phyloP scores from a whole-genome alignment of 2,797 vertebrate genomes.

The Helarctos malayanus region DNA sequence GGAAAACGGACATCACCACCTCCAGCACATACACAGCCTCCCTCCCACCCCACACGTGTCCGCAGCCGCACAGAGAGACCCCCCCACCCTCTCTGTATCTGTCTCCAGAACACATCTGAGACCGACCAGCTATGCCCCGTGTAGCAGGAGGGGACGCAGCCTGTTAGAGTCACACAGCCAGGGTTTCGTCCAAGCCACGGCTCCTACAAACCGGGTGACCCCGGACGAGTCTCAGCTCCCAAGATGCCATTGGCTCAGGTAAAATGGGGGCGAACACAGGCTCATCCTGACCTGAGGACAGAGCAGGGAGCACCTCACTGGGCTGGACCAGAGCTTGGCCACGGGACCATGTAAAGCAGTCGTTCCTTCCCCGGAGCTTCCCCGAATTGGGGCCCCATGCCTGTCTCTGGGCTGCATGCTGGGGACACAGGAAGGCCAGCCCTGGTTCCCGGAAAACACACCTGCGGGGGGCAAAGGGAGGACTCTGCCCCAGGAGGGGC shows the following conservation, averaged over 20 bases:
- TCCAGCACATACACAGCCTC: not conserved
- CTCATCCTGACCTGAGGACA: not conserved
- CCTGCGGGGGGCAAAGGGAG: not conserved
- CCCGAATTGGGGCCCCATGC: not conserved
- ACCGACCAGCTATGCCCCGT: fast-evolving
- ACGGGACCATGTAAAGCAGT: fast-evolving
- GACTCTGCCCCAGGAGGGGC: not conserved
- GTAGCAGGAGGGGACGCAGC: not conserved
- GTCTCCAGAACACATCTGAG: not conserved
- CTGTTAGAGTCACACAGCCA: not conserved
- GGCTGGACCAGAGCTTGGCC: not conserved
- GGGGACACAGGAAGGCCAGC: not conserved
- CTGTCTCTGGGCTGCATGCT: not conserved
- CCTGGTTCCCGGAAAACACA: fast-evolving
- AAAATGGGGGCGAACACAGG: not conserved
- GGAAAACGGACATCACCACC: not conserved
- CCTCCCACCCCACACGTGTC: not conserved
- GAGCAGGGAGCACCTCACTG: not conserved
- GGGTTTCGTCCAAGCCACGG: not conserved
- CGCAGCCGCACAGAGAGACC: no score
- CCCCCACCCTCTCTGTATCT: not conserved
- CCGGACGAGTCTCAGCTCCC: not conserved
- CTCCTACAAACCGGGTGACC: not conserved
- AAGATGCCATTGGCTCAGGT: not conserved
- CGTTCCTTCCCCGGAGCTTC: not conserved